Percentiles rank a stretch among this genome's conserved stretches.
phyloP scores from a whole-genome alignment of 2,888 invertebrate genomes.

The Mechanitis mazaeus region DNA sequence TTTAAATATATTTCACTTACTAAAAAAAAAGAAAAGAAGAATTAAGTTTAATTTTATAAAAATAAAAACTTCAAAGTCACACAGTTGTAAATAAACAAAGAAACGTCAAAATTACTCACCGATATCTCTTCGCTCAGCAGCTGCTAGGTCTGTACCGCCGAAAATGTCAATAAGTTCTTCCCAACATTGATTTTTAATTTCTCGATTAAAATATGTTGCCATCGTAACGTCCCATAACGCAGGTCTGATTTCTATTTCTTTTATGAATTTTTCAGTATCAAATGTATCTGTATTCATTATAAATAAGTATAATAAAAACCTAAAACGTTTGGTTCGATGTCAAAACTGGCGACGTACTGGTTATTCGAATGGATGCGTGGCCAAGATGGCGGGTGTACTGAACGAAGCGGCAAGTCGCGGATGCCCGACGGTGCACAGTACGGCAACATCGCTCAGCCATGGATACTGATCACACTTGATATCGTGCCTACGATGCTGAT shows the following conservation, averaged over 20 bases:
- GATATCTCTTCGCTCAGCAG: constrained; percentile 12
- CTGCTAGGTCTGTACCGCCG: constrained; percentile 16
- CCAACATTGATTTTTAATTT: constrained; percentile 22
- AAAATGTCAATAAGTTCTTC: constrained; percentile 23
- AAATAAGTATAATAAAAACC: neutral
- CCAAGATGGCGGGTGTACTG: constrained; percentile 17
- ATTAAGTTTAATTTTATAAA: no score
- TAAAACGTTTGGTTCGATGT: neutral
- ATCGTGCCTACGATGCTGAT: no score
- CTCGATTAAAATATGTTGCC: constrained; percentile 17
- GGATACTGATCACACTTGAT: neutral
- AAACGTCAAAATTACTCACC: constrained; percentile 12
- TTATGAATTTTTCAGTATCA: constrained; percentile 20
- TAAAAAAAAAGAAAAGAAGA: no score
- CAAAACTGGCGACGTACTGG: constrained; percentile 10
- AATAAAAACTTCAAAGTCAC: no score
- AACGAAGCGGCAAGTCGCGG: constrained; percentile 9
- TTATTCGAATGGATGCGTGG: constrained; percentile 14
- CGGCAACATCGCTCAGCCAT: constrained; percentile 21
- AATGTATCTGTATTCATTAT: constrained; percentile 9
- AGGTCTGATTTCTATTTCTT: constrained; percentile 18
- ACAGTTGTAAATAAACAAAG: no score
- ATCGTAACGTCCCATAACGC: constrained; percentile 14
- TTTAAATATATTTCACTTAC: no score
- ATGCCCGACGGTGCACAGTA: constrained; percentile 1